These are phyloP conservation scores for Gorsachius goisagi DNA, from an alignment of 2,113 vertebrate genomes.

Conservation along the genomic window DNA sequence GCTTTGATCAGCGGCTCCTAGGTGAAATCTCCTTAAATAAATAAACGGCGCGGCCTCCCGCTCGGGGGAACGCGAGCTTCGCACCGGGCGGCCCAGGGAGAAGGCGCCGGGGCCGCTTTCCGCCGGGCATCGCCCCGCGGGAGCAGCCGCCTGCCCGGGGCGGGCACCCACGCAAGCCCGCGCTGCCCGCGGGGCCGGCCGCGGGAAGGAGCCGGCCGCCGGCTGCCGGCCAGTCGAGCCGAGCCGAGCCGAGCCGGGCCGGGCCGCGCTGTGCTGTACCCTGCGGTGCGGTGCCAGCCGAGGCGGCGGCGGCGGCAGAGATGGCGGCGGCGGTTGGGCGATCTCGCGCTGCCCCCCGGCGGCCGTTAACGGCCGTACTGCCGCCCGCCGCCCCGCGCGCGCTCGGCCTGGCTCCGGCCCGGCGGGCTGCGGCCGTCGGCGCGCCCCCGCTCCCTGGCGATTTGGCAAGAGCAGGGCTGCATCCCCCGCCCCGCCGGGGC, in stretches of 20 bases:
- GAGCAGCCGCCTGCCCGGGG: too few relatives aligned
- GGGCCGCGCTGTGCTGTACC: not conserved
- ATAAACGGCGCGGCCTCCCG: constrained; percentile 39
- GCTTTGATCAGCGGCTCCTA: constrained; percentile 72
- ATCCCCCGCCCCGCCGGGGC: too few relatives aligned
- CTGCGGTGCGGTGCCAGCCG: not conserved
- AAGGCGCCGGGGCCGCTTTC: not conserved
- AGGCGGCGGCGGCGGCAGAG: not conserved
- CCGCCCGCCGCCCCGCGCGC: not conserved
- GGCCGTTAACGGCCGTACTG: constrained; percentile 33
- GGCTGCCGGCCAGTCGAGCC: too few relatives aligned
- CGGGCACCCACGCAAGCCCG: not conserved
- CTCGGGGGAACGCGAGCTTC: not conserved
- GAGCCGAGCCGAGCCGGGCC: too few relatives aligned
- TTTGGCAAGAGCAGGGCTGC: too few relatives aligned
- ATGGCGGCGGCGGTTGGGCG: constrained; percentile 9
- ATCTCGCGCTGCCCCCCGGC: constrained; percentile 53
- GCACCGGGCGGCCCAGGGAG: not conserved
- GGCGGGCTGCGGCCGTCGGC: not conserved
- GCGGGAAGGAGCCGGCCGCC: not conserved
- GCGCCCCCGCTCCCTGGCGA: not conserved
- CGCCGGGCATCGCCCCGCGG: not conserved
- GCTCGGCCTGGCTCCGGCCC: too few relatives aligned
- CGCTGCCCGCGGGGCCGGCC: too few relatives aligned
- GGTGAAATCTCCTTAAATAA: constrained; percentile 69